These are phyloP conservation scores for Sternotherus odoratus DNA, from an alignment of 2,797 vertebrate genomes.

Conservation along the genomic window DNA sequence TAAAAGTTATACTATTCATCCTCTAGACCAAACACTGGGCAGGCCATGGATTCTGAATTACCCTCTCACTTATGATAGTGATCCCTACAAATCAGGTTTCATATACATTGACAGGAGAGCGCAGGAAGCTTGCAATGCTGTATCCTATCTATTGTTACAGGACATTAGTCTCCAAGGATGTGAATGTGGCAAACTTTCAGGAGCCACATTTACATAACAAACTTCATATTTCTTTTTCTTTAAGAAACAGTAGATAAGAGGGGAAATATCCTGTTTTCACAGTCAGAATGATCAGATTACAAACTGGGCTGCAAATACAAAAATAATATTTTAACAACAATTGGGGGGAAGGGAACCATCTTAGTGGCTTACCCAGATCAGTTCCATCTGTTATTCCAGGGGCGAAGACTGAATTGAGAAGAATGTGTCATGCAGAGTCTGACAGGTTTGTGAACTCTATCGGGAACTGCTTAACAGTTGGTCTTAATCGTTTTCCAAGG, in stretches of 20 bases:
- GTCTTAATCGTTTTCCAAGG: constrained; percentile 80
- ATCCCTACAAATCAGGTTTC: not conserved
- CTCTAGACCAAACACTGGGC: not conserved
- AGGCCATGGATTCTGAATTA: constrained; percentile 13
- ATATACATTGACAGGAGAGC: constrained; percentile 4
- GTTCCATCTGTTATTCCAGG: constrained; percentile 71
- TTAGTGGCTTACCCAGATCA: constrained; percentile 40
- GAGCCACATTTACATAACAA: not conserved
- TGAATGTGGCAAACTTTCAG: not conserved
- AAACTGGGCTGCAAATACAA: constrained; percentile 42
- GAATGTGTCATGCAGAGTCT: constrained; percentile 66
- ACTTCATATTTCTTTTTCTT: not conserved
- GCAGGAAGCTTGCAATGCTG: constrained; percentile 4
- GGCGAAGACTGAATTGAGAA: constrained; percentile 64
- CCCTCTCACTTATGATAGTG: not conserved
- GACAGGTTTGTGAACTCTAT: constrained; percentile 74
- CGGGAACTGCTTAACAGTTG: constrained; percentile 72
- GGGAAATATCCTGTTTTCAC: not conserved
- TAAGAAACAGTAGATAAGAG: not conserved
- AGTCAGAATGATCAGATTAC: constrained; percentile 23
- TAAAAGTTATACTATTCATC: constrained; percentile 60
- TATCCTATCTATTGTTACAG: not conserved
- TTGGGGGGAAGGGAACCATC: not conserved
- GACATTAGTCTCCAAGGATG: not conserved
- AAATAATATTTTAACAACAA: constrained; percentile 57